phyloP scores from a whole-genome alignment of 2,113 vertebrate genomes.

The Astur gentilis region DNA sequence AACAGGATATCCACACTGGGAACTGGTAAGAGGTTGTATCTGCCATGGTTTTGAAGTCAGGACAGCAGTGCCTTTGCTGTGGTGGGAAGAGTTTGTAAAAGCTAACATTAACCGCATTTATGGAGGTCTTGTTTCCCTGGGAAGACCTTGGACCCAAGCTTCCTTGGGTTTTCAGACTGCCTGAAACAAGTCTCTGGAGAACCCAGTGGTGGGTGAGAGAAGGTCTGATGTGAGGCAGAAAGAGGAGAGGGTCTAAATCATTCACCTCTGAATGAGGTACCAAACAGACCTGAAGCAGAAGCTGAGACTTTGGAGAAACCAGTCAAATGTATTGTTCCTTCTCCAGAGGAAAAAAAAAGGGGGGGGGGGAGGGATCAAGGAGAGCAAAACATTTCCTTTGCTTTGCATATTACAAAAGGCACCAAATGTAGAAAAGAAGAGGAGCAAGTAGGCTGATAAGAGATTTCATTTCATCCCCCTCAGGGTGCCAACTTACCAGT shows the following conservation, averaged over 20 bases:
- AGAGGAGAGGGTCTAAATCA: neutral
- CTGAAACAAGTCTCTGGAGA: neutral
- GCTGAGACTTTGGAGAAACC: neutral
- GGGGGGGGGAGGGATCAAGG: neutral
- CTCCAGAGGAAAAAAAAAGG: neutral
- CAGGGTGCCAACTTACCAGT: conserved; percentile 45
- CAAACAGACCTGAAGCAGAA: neutral
- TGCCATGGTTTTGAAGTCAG: neutral
- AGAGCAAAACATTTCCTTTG: conserved; percentile 33
- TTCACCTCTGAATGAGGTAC: neutral
- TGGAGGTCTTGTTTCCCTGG: neutral
- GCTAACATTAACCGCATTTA: neutral
- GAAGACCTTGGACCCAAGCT: neutral
- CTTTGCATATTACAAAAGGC: conserved; percentile 46
- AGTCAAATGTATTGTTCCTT: neutral
- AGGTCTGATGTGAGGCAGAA: neutral
- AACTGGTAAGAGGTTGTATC: neutral
- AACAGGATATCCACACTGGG: neutral
- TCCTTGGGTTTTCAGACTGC: neutral
- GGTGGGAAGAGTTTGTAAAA: neutral
- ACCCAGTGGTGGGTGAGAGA: neutral
- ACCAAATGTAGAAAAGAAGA: conserved; percentile 36
- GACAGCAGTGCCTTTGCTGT: neutral
- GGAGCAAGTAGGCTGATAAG: conserved; percentile 18
- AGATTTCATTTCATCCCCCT: conserved; percentile 54